A percentile compares a stretch with the other conserved stretches of the same genome.
phyloP scores from a whole-genome alignment of 2,113 vertebrate species.

The Hemiprocne comata region DNA sequence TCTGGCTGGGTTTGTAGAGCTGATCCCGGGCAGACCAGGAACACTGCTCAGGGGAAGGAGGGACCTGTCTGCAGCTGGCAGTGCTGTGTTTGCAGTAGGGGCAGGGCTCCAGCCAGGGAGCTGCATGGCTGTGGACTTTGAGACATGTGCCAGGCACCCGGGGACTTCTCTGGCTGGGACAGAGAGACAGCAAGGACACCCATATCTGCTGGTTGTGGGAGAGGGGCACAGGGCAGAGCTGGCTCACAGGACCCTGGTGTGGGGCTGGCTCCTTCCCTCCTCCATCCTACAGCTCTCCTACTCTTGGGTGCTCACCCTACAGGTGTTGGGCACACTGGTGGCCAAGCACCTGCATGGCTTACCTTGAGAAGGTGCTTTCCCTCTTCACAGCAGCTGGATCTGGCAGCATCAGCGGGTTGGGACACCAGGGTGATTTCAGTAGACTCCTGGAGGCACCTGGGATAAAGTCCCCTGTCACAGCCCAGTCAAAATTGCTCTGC shows the following conservation, averaged over 20 bases:
- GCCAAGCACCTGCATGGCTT: neutral
- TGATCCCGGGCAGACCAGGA: fast-evolving
- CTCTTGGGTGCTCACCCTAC: neutral
- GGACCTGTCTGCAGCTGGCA: fast-evolving
- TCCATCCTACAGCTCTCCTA: neutral
- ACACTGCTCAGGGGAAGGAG: neutral
- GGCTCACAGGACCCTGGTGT: fast-evolving
- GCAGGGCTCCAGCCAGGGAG: neutral
- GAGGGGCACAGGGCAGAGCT: neutral
- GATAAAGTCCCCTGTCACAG: neutral
- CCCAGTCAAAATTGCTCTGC: neutral
- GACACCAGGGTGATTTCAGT: fast-evolving
- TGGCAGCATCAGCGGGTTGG: neutral
- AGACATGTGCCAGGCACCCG: fast-evolving
- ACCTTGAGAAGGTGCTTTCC: neutral
- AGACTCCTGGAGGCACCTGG: neutral
- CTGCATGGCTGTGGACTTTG: neutral
- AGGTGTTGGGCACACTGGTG: neutral
- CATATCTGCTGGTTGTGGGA: fast-evolving
- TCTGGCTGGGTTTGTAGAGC: neutral
- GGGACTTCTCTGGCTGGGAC: neutral
- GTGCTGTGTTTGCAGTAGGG: neutral
- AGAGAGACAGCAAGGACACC: neutral
- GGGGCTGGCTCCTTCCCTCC: neutral
- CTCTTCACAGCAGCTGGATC: neutral